Conservation (phyloP, 2,888 invertebrate genomes). For the Gibbula magus region DNA sequence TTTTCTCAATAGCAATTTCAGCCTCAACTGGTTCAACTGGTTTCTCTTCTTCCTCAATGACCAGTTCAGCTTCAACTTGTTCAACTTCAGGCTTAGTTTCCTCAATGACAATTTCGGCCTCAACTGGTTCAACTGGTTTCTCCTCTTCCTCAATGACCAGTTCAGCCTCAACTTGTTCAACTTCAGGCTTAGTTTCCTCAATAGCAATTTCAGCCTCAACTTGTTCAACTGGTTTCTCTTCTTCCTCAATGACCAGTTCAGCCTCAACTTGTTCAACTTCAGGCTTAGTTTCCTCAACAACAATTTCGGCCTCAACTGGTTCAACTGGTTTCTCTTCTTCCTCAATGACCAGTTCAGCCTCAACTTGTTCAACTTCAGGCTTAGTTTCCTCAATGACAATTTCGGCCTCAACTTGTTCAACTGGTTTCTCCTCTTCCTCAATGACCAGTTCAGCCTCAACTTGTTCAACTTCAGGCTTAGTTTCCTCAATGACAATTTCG, state of each 20-base stretch:
- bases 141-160: not conserved
- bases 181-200: not conserved
- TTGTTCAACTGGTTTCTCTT: not conserved
- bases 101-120: constrained; percentile 22
- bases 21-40: constrained; percentile 53
- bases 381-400: constrained; percentile 28
- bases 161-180: not conserved
- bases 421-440: constrained; percentile 53
- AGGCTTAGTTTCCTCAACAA: constrained; percentile 6
- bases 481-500: constrained; percentile 23
- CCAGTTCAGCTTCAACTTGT: constrained; percentile 23
- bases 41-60: constrained; percentile 33
- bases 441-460: constrained; percentile 1
- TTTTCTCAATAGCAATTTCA: not conserved
- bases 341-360: constrained; percentile 58
- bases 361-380: constrained; percentile 78
- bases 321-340: constrained; percentile 62
- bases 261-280: constrained; percentile 25
- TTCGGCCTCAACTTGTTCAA: constrained; percentile 57
- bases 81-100: not conserved
- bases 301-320: constrained; percentile 51
- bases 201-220: constrained; percentile 1
- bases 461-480: constrained; percentile 10
- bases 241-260: not conserved
- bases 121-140: not conserved